Evolutionary conservation across 2,888 invertebrate species (phyloP).

Genomic region (Lepetodrilus schrolli): DNA sequence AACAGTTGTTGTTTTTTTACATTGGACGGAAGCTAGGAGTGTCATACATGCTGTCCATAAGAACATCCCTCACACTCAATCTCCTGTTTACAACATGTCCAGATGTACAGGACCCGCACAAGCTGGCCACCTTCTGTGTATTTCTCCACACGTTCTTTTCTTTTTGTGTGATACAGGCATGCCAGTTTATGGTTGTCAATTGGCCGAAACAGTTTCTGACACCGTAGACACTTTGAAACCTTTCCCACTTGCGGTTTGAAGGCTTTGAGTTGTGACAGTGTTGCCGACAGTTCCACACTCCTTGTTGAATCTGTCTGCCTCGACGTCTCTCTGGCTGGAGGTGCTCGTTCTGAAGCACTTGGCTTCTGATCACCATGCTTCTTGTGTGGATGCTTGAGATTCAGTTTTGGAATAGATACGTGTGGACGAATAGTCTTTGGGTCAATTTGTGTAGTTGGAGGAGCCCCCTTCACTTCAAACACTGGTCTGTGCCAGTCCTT

Average conservation of each 20-base stretch:
- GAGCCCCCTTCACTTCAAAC: conserved; percentile 15
- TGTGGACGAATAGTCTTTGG: background rate
- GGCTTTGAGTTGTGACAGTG: background rate
- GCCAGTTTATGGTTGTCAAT: conserved; percentile 71
- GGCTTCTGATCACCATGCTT: background rate
- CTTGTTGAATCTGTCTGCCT: background rate
- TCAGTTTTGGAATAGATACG: conserved; percentile 12
- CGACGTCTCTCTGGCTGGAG: background rate
- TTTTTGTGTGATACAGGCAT: conserved; percentile 69
- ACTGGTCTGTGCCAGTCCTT: conserved; percentile 16
- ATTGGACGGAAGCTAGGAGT: too few relatives aligned
- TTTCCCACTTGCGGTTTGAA: conserved; percentile 44
- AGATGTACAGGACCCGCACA: conserved; percentile 60
- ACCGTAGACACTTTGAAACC: conserved; percentile 69
- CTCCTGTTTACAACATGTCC: conserved; percentile 69
- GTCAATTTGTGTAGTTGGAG: background rate
- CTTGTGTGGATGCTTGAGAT: background rate
- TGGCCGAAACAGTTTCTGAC: conserved; percentile 66
- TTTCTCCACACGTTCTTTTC: conserved; percentile 66
- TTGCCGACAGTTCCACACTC: background rate
- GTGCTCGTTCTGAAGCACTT: background rate
- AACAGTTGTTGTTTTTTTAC: too few relatives aligned
- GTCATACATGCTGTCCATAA: conserved; percentile 64
- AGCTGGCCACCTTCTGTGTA: conserved; percentile 65
- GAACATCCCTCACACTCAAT: conserved; percentile 66